Evolutionary conservation across 2,888 invertebrate species (phyloP), one percentile per base, ranked within the genome.

Genomic region (Callyntrura sp.): DNA sequence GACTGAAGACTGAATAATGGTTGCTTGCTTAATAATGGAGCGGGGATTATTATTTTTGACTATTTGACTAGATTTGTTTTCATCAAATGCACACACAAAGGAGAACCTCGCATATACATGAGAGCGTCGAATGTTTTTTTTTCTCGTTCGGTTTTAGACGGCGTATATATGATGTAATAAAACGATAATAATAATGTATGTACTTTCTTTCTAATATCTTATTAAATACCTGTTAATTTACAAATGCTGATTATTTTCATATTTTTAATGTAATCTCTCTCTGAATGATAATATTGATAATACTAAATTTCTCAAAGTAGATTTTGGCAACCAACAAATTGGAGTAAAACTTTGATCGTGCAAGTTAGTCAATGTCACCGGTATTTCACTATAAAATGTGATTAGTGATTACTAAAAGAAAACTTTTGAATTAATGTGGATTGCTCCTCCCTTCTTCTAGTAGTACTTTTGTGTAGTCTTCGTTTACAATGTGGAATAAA

Each of bases 61-160:
- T 70, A 70, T 12, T 68, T 84, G 83, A 84, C 83, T 84, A 84
- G 83, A 84, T 84, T 60, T 28, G 78, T 25, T 78, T 43, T 45
- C 45, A 60, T 3, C 35, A 20, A 43, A 55, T 55, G 57, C 57
- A 55, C 35, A 35, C 45, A 9, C 11, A 73, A 11, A 45, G 0
- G 12, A 73, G 9, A 73, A 9, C 17, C 35, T 51, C 9, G n/a
- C 51, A 11, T 11, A 51, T n/a, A 51, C 51, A 35, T 43, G 14
- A 35, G 35, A 35, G n/a, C n/a, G 65, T 65, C 35, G 35, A 68
- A 6, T 35, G 35, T n/a, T 68, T 12, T n/a, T 68, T 23, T 6
- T 12, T n/a, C 35, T 23, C 1, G 23, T 23, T 60, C 35, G 2
- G 35, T 35, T n/a, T n/a, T 57, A 57, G 60, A 20, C 60, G 35